These are phyloP conservation scores for Sinonovacula constricta DNA, from an alignment of 1,140 invertebrate genomes.

Conservation along the genomic window DNA sequence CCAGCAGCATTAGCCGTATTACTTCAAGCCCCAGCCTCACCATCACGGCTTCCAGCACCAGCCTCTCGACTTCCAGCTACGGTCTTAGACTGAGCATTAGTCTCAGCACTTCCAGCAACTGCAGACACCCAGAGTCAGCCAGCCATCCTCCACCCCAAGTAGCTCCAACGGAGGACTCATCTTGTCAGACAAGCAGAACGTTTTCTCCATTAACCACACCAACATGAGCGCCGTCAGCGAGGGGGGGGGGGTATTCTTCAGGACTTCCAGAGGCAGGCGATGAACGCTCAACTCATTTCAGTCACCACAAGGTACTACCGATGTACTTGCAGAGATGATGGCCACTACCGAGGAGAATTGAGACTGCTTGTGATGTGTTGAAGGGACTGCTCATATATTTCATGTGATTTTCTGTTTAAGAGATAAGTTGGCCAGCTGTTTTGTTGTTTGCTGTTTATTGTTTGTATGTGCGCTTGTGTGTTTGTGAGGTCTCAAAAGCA, in stretches of 20 bases:
- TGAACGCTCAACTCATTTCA: slow-evolving; percentile 30
- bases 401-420: slow-evolving; percentile 44
- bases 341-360: slow-evolving; percentile 34
- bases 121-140: no score
- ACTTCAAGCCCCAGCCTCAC: slow-evolving; percentile 26
- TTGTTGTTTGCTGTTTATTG: slow-evolving; percentile 34
- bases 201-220: slow-evolving; percentile 31
- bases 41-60: slow-evolving; percentile 42
- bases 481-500: slow-evolving; percentile 30
- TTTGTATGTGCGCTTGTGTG: slow-evolving; percentile 38
- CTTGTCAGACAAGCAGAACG: slow-evolving; percentile 32
- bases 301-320: slow-evolving; percentile 29
- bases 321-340: slow-evolving; percentile 38
- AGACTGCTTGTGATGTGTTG: slow-evolving; percentile 43
- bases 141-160: no score
- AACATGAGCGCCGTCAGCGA: slow-evolving; percentile 33
- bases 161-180: slow-evolving; percentile 38
- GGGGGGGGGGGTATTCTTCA: slow-evolving; percentile 37
- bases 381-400: slow-evolving; percentile 41
- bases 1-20: slow-evolving; percentile 26
- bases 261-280: no score
- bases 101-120: no score
- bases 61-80: no score
- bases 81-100: no score
- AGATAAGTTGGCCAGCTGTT: slow-evolving; percentile 35